Conservation (phyloP, 2,797 vertebrate genomes). For the Sebastes taczanowskii region DNA sequence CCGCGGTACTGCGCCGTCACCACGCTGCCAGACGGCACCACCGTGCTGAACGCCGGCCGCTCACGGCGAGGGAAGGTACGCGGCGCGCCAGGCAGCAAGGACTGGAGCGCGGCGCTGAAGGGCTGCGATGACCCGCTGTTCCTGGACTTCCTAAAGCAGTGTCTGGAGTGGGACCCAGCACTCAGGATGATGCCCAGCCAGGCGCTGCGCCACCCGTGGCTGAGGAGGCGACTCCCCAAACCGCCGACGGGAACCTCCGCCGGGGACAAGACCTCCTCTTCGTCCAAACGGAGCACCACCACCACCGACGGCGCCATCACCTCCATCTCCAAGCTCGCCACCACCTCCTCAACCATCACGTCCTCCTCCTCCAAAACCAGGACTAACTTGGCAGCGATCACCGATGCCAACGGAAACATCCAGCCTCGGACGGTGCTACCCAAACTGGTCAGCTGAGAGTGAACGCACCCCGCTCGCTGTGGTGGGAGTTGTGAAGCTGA, state of each 20-base stretch:
- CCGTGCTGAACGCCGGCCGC: constrained; percentile 91
- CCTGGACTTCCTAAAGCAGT: constrained; percentile 98
- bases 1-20: constrained; percentile 96
- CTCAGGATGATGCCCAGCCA: constrained; percentile 94
- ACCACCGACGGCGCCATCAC: constrained; percentile 90
- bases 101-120: constrained; percentile 93
- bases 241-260: constrained; percentile 82
- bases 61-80: constrained; percentile 94
- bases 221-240: constrained; percentile 94
- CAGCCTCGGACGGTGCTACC: constrained; percentile 98
- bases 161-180: constrained; percentile 97
- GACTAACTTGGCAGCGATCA: constrained; percentile 97
- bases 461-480: constrained; percentile 48
- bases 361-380: constrained; percentile 92
- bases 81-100: constrained; percentile 93
- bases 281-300: constrained; percentile 85
- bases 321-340: constrained; percentile 97
- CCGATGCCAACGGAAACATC: constrained; percentile 99
- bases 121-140: constrained; percentile 96
- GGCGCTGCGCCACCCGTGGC: constrained; percentile 95
- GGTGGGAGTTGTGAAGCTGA: background rate
- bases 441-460: constrained; percentile 96
- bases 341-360: constrained; percentile 81
- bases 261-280: constrained; percentile 85
- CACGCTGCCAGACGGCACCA: constrained; percentile 90